These are phyloP conservation scores for Pogonus chalceus DNA, from an alignment of 1,140 invertebrate species.

Conservation along the genomic window DNA sequence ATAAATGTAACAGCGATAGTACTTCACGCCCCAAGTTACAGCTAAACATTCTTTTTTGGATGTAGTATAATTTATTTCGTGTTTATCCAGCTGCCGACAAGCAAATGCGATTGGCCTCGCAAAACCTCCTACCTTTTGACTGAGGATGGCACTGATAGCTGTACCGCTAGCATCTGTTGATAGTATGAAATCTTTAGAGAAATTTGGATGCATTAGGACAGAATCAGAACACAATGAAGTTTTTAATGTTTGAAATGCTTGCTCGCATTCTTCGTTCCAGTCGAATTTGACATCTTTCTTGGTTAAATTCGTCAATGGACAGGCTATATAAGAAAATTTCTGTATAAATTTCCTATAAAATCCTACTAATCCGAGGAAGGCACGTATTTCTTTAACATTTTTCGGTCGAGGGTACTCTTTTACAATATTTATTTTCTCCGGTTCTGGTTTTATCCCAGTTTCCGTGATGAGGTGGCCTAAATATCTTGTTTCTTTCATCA, in stretches of 20 bases:
- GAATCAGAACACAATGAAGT: not conserved
- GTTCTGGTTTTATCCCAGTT: conserved; percentile 23
- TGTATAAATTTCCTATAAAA: not conserved
- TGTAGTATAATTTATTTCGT: not conserved
- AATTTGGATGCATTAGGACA: not conserved
- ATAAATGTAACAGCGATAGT: not conserved
- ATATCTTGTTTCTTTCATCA: conserved; percentile 22
- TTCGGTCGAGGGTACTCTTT: too few species aligned
- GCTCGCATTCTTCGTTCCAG: not conserved
- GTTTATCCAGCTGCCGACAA: too few species aligned
- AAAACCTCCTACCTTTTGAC: not conserved
- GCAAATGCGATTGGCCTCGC: not conserved
- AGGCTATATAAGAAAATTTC: not conserved
- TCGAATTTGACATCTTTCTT: not conserved
- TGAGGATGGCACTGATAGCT: not conserved
- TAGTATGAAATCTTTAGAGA: not conserved
- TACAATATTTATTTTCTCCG: too few species aligned
- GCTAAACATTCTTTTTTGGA: not conserved
- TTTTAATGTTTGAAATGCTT: not conserved
- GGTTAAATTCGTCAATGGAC: not conserved
- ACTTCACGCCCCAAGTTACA: not conserved
- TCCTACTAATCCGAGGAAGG: too few species aligned
- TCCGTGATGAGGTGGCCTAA: conserved; percentile 24
- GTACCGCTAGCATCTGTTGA: not conserved
- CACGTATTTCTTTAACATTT: not conserved